Percentiles rank a stretch among this genome's conserved stretches.
Conservation (phyloP, 2,797 vertebrate genomes). For the Lacerta bilineata region DNA sequence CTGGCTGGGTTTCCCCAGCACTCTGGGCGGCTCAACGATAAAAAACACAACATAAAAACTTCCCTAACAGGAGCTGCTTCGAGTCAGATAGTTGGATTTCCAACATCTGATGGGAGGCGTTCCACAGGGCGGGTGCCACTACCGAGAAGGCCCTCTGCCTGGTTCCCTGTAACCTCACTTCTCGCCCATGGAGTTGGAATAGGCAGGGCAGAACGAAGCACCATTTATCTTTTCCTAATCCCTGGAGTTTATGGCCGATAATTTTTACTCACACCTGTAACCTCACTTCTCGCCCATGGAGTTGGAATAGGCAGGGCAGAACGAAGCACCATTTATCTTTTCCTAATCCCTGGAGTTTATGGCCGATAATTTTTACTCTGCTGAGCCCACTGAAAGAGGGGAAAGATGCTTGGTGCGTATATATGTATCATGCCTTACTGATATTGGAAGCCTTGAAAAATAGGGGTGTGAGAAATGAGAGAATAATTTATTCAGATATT, state of each 20-base stretch:
- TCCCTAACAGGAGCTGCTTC: too few species aligned
- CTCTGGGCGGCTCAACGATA: too few species aligned
- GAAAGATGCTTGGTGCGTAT: not conserved
- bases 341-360: not conserved
- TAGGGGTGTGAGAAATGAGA: not conserved
- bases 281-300: too few species aligned
- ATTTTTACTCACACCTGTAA: not conserved
- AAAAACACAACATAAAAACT: too few species aligned
- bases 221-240: not conserved
- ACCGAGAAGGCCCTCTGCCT: too few species aligned
- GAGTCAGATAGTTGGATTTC: too few species aligned
- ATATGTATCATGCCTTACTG: too few species aligned
- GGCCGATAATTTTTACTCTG: not conserved
- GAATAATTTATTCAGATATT: not conserved
- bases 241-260: not conserved
- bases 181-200: not conserved
- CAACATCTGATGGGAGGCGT: too few species aligned
- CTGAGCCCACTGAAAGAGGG: not conserved
- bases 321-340: not conserved
- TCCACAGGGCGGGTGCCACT: too few species aligned
- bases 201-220: not conserved
- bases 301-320: not conserved
- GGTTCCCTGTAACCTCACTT: too few species aligned
- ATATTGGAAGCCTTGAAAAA: not conserved
- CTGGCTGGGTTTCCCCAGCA: too few species aligned